These are phyloP conservation scores for Thamnophis sirtalis DNA, from an alignment of 2,113 vertebrate genomes.

Conservation along the genomic window DNA sequence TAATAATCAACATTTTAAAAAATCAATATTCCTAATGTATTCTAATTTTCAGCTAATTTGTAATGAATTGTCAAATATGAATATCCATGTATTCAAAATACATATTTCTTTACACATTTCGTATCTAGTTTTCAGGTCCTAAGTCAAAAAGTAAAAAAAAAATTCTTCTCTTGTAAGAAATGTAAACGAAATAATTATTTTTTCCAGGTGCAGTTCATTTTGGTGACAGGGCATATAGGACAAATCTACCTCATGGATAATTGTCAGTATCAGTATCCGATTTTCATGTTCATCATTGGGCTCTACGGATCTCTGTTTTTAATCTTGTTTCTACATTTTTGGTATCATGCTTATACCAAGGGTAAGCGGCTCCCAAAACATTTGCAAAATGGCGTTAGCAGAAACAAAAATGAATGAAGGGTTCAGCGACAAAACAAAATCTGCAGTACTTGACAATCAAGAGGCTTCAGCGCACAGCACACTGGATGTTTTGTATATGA, in stretches of 20 bases:
- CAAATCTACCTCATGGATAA: constrained; percentile 92
- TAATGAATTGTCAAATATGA: background rate
- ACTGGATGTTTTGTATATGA: constrained; percentile 64
- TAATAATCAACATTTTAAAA: background rate
- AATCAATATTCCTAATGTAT: background rate
- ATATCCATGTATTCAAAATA: background rate
- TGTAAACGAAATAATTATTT: background rate
- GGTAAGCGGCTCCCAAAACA: constrained; percentile 88
- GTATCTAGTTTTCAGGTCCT: background rate
- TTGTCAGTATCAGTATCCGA: constrained; percentile 86
- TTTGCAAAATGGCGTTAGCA: constrained; percentile 71
- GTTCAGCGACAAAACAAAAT: background rate
- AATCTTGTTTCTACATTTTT: constrained; percentile 94
- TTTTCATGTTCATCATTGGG: constrained; percentile 91
- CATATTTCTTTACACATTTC: background rate
- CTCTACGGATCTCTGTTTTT: constrained; percentile 86
- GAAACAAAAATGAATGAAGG: constrained; percentile 78
- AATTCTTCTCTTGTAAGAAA: background rate
- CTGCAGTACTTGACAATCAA: constrained; percentile 72
- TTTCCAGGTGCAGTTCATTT: constrained; percentile 87
- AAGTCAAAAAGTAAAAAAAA: background rate
- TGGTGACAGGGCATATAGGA: constrained; percentile 82
- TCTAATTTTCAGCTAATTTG: background rate
- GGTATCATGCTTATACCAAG: constrained; percentile 94
- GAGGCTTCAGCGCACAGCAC: constrained; percentile 50